These are phyloP conservation scores for Microctonus brassicae DNA, from an alignment of 2,888 invertebrate species.

Conservation along the genomic window DNA sequence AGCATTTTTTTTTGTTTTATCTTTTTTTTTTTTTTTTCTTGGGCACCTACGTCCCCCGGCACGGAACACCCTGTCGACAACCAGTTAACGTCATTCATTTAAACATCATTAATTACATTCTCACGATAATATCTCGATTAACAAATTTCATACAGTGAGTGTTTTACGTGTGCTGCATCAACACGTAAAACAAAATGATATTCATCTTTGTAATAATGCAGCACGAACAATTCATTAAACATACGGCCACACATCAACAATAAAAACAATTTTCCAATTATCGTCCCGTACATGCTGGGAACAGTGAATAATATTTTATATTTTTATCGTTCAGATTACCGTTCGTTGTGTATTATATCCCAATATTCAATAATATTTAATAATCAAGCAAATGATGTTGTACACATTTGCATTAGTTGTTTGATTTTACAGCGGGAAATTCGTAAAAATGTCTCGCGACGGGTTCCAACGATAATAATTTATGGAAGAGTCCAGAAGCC, in stretches of 20 bases:
- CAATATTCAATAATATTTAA: neutral
- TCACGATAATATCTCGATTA: conserved; percentile 29
- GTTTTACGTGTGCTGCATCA: neutral
- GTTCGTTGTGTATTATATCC: neutral
- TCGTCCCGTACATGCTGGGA: neutral
- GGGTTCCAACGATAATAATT: conserved; percentile 46
- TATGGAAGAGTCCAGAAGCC: conserved; percentile 49
- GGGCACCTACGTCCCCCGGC: conserved; percentile 66
- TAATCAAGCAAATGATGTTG: neutral
- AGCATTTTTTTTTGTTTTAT: conserved; percentile 59
- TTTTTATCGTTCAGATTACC: neutral
- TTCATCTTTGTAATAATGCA: neutral
- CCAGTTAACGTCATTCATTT: conserved; percentile 51
- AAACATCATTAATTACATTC: conserved; percentile 20
- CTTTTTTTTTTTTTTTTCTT: conserved; percentile 50
- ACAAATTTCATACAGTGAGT: conserved; percentile 16
- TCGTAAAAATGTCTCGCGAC: conserved; percentile 45
- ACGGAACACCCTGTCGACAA: conserved; percentile 68
- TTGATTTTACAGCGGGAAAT: conserved; percentile 35
- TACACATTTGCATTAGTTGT: neutral
- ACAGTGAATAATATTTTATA: neutral
- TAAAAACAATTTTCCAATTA: neutral
- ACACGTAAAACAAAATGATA: neutral
- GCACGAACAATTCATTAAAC: neutral
- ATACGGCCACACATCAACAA: conserved; percentile 3